Evolutionary conservation across 2,113 vertebrate genomes (phyloP).

Genomic region (Narcine bancroftii): DNA sequence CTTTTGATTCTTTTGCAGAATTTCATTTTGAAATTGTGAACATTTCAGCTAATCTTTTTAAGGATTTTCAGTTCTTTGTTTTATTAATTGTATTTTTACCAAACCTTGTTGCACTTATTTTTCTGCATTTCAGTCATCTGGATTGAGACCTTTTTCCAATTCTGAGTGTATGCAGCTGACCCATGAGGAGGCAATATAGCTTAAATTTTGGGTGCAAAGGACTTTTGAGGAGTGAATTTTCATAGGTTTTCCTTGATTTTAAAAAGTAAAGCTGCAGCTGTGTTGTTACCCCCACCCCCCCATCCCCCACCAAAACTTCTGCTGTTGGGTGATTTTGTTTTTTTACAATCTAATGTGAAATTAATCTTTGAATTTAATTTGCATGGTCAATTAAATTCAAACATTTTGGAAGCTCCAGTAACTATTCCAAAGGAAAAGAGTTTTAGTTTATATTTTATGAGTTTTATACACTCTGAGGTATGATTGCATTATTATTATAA

Average conservation of each 20-base stretch:
- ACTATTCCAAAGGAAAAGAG: too few species aligned
- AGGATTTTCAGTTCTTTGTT: not conserved
- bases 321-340: not conserved
- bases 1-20: not conserved
- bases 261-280: not conserved
- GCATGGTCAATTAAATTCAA: not conserved
- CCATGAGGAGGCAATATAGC: not conserved
- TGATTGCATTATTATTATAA: not conserved
- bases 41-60: not conserved
- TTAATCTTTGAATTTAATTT: slow-evolving; percentile 16
- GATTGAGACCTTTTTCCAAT: not conserved
- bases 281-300: too few species aligned
- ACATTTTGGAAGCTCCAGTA: not conserved
- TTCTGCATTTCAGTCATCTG: not conserved
- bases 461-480: not conserved
- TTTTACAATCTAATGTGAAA: too few species aligned
- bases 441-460: not conserved
- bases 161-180: not conserved
- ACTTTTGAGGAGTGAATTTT: not conserved
- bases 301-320: too few species aligned
- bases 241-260: not conserved
- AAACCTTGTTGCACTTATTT: not conserved
- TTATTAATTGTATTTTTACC: not conserved
- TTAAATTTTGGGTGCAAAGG: not conserved
- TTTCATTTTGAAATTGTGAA: not conserved